A percentile compares a stretch with the other conserved stretches of the same genome.
These are phyloP conservation scores for Podarcis siculus DNA, from an alignment of 2,797 vertebrate species.

Conservation along the genomic window DNA sequence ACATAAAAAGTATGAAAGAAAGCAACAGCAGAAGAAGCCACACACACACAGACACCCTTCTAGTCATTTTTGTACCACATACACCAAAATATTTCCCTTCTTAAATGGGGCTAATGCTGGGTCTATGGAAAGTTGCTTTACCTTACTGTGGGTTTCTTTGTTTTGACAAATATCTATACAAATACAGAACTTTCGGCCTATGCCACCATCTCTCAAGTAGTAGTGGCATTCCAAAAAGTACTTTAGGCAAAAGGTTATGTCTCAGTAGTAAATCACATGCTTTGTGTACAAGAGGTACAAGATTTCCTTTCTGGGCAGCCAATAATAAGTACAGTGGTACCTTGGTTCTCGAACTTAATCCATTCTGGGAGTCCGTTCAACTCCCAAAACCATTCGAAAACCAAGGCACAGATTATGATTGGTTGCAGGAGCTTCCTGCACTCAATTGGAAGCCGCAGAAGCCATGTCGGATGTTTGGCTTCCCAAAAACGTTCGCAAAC, in stretches of 20 bases:
- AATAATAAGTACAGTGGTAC: too few species aligned
- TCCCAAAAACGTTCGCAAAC: too few species aligned
- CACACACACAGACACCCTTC: not conserved
- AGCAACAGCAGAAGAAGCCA: slow-evolving; percentile 64
- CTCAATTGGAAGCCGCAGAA: too few species aligned
- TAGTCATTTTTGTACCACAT: not conserved
- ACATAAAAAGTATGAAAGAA: slow-evolving; percentile 77
- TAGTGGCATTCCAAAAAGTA: not conserved
- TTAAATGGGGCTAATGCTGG: slow-evolving; percentile 14
- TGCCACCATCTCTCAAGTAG: not conserved
- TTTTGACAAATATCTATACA: not conserved
- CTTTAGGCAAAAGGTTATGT: not conserved
- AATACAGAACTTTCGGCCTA: not conserved
- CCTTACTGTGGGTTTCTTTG: not conserved
- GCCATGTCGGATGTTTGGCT: accelerated
- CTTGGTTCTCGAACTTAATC: too few species aligned
- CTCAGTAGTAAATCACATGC: too few species aligned
- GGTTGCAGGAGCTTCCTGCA: too few species aligned
- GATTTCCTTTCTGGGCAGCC: too few species aligned
- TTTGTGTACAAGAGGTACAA: too few species aligned
- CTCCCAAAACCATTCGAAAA: too few species aligned
- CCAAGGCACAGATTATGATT: too few species aligned
- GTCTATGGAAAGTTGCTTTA: slow-evolving; percentile 17
- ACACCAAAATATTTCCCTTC: not conserved
- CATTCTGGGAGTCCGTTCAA: too few species aligned